A percentile compares a stretch with the other conserved stretches of the same genome.
phyloP scores from a whole-genome alignment of 2,888 invertebrate species.

The Drosophila diplacantha region DNA sequence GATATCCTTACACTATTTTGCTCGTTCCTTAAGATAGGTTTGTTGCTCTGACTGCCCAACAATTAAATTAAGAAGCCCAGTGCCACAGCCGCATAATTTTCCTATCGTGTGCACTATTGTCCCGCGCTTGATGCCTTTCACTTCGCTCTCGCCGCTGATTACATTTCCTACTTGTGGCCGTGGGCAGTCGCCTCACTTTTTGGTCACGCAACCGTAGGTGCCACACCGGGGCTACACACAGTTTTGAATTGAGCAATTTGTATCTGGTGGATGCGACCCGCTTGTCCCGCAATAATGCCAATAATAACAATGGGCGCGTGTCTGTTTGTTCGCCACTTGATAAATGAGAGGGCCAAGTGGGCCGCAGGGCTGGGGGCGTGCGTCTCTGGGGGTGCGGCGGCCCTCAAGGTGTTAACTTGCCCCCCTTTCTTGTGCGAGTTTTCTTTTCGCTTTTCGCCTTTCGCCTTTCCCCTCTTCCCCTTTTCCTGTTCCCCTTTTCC shows the following conservation, averaged over 20 bases:
- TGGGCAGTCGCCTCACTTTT: constrained; percentile 12
- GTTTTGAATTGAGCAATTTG: constrained; percentile 67
- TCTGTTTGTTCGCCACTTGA: constrained; percentile 61
- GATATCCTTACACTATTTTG: too few species aligned
- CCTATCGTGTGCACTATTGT: constrained; percentile 1
- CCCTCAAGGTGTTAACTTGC: constrained; percentile 54
- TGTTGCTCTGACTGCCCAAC: too few species aligned
- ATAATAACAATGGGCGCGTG: constrained; percentile 64
- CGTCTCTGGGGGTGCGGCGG: background rate
- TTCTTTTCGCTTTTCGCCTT: background rate
- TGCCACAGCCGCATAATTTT: background rate
- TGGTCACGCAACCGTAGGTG: constrained; percentile 30
- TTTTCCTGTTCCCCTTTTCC: too few species aligned
- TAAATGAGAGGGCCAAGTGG: constrained; percentile 57
- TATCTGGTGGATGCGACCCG: constrained; percentile 35
- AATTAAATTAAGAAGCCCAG: too few species aligned
- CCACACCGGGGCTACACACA: constrained; percentile 40
- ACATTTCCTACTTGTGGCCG: constrained; percentile 27
- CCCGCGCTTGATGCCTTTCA: constrained; percentile 22
- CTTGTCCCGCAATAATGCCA: constrained; percentile 63
- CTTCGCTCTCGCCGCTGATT: constrained; percentile 26
- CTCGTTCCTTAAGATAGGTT: too few species aligned
- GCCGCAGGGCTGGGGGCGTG: background rate
- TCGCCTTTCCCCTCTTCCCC: background rate
- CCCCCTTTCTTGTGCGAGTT: constrained; percentile 33